Conservation (phyloP, 2,888 invertebrate genomes). For the Creontiades dilutus region DNA sequence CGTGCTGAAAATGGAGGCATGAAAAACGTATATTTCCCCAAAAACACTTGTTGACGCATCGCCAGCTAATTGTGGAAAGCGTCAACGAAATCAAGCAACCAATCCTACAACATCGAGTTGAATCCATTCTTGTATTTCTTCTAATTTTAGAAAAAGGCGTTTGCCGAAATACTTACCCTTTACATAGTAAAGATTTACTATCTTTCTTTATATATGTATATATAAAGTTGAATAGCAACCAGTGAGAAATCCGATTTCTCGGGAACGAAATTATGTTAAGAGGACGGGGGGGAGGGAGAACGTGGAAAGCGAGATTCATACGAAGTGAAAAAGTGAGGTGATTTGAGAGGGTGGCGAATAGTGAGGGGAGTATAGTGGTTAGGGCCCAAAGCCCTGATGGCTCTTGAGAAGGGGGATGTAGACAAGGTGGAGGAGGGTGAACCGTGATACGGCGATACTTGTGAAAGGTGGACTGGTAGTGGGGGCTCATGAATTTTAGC, state of each 20-base stretch:
- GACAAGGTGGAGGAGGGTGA: not conserved
- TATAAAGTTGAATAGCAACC: not conserved
- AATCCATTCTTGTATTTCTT: too few species aligned
- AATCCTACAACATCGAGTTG: too few species aligned
- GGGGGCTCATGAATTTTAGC: conserved; percentile 50
- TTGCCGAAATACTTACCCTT: too few species aligned
- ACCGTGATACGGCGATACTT: conserved; percentile 17
- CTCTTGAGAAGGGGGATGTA: too few species aligned
- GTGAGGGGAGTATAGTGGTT: not conserved
- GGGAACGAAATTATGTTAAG: not conserved
- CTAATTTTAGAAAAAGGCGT: too few species aligned
- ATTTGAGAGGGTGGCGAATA: conserved; percentile 40
- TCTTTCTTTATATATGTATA: too few species aligned
- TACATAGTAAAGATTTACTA: too few species aligned
- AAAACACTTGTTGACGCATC: too few species aligned
- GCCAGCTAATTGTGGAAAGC: too few species aligned
- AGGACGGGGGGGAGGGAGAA: not conserved
- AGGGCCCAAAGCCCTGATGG: not conserved
- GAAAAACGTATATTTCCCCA: too few species aligned
- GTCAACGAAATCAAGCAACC: too few species aligned
- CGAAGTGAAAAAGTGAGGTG: conserved; percentile 42
- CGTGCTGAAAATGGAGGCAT: too few species aligned
- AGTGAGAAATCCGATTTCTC: not conserved
- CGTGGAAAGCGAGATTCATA: conserved; percentile 4
- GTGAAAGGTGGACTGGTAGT: not conserved